Evolutionary conservation across 2,113 vertebrate species (phyloP).

Genomic region (Tenrec ecaudatus): DNA sequence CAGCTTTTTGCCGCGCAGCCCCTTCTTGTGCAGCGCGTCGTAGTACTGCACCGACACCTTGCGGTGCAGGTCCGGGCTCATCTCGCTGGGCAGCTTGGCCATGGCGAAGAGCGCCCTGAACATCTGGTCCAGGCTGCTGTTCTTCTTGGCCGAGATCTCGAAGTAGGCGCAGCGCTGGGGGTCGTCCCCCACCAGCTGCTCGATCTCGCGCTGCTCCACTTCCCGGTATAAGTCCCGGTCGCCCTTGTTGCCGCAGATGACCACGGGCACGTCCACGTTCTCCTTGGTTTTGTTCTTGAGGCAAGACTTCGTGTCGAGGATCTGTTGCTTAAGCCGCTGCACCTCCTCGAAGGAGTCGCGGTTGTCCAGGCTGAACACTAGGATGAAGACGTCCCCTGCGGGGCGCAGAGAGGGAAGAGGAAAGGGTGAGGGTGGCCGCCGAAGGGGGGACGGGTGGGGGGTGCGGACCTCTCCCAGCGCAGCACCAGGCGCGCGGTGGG

Average conservation of each 20-base stretch:
- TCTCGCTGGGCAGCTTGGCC: constrained; percentile 97
- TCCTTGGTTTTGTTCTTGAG: constrained; percentile 98
- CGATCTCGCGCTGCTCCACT: constrained; percentile 92
- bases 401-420: background rate
- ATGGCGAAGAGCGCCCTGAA: constrained; percentile 95
- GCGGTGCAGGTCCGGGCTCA: constrained; percentile 98
- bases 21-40: constrained; percentile 94
- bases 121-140: constrained; percentile 97
- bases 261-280: constrained; percentile 94
- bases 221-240: constrained; percentile 95
- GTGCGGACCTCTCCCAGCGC: background rate
- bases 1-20: constrained; percentile 91
- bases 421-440: background rate
- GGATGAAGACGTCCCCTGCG: constrained; percentile 96
- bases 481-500: no score
- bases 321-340: constrained; percentile 96
- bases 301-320: constrained; percentile 97
- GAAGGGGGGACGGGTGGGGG: fast-evolving
- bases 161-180: constrained; percentile 96
- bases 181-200: constrained; percentile 92
- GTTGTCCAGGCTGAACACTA: constrained; percentile 98
- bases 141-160: constrained; percentile 97
- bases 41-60: constrained; percentile 96
- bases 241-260: constrained; percentile 98
- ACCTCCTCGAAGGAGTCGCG: constrained; percentile 98